These are phyloP conservation scores for Hydrophis major DNA, from an alignment of 2,797 vertebrate species.

Conservation along the genomic window DNA sequence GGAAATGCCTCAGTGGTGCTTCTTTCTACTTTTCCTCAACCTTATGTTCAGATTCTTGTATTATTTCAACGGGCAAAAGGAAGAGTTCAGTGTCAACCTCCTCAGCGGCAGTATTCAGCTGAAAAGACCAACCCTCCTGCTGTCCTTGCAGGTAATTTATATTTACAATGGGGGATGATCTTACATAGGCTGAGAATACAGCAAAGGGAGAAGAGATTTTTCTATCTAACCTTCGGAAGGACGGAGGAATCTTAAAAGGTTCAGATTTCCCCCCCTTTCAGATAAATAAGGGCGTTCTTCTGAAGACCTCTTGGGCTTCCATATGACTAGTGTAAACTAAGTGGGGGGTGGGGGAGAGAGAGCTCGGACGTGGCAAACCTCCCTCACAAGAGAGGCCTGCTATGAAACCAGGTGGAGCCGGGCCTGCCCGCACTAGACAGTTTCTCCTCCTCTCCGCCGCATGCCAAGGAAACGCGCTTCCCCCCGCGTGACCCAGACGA, in stretches of 20 bases:
- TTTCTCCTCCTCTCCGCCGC: not conserved
- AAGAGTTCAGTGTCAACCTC: not conserved
- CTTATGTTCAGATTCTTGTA: not conserved
- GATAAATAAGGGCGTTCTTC: not conserved
- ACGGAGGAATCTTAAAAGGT: not conserved
- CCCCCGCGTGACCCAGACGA: conserved; percentile 11
- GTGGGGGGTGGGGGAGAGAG: not conserved
- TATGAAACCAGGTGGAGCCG: not conserved
- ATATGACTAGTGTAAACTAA: not conserved
- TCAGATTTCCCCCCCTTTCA: not conserved
- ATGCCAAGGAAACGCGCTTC: not conserved
- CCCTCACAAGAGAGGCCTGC: not conserved
- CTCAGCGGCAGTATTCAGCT: not conserved
- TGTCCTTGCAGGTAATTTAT: not conserved
- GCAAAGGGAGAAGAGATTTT: not conserved
- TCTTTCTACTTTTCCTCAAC: not conserved
- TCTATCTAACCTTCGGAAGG: not conserved
- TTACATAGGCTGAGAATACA: not conserved
- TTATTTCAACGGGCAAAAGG: not conserved
- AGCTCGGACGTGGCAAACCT: not conserved
- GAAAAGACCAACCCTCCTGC: not conserved
- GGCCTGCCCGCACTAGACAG: not conserved
- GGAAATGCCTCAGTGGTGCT: not conserved
- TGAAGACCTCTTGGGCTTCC: not conserved
- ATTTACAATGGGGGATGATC: not conserved